phyloP scores from a whole-genome alignment of 2,113 vertebrate species.

The Pan paniscus region DNA sequence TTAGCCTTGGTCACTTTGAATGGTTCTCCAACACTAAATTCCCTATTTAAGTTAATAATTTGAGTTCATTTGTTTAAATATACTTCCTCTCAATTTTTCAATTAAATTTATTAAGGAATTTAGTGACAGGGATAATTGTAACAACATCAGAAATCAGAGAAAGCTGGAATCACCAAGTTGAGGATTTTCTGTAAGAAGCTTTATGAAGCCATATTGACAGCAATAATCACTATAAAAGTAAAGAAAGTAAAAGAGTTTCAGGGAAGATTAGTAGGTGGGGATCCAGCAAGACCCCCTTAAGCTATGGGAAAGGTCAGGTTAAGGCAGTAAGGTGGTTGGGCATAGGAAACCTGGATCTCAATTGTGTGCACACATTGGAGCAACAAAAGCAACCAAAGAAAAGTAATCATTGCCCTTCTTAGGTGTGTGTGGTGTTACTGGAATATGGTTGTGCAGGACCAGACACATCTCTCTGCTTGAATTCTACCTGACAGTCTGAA shows the following conservation, averaged over 20 bases:
- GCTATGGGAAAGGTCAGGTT: background rate
- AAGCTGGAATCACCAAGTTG: background rate
- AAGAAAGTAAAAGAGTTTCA: background rate
- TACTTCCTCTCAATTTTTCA: background rate
- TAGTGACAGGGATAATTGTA: accelerated
- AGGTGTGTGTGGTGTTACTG: accelerated
- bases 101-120: background rate
- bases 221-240: background rate
- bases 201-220: background rate
- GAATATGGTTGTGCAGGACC: background rate
- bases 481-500: background rate
- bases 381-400: background rate
- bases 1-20: background rate
- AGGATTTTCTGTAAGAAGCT: background rate
- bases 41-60: background rate
- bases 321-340: accelerated
- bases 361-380: background rate
- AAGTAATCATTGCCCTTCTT: background rate
- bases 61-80: background rate
- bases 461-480: background rate
- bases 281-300: background rate
- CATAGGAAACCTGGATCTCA: background rate
- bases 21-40: background rate
- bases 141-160: background rate
- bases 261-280: background rate